Evolutionary conservation across 2,797 vertebrate species (phyloP).

Genomic region (Sebastes iracundus): DNA sequence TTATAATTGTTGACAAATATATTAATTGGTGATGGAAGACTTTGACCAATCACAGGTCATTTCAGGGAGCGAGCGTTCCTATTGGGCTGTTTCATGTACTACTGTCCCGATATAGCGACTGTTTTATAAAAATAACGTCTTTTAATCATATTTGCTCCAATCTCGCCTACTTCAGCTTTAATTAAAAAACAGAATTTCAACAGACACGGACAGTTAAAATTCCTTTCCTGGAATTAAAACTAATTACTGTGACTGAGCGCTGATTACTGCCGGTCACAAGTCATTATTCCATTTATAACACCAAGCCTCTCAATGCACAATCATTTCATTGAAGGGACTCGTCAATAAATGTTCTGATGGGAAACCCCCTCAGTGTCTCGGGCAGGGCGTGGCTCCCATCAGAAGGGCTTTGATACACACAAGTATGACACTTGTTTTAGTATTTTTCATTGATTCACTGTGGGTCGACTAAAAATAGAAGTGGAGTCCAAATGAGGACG

Average conservation of each 20-base stretch:
- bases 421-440: slow-evolving; percentile 1
- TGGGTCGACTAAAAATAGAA: background rate
- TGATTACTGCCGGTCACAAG: slow-evolving; percentile 35
- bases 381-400: slow-evolving; percentile 50
- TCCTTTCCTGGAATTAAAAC: slow-evolving; percentile 63
- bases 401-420: slow-evolving; percentile 72
- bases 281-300: slow-evolving; percentile 67
- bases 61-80: too few species aligned
- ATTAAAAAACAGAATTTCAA: background rate
- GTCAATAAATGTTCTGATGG: slow-evolving; percentile 72
- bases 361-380: slow-evolving; percentile 56
- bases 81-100: too few species aligned
- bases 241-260: slow-evolving; percentile 37
- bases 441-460: background rate
- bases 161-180: background rate
- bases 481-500: background rate
- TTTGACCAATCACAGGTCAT: too few species aligned
- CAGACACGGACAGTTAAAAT: background rate
- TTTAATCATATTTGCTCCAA: too few species aligned
- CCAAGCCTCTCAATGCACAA: slow-evolving; percentile 75
- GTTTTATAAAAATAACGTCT: too few species aligned
- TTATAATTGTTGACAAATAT: background rate
- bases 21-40: background rate
- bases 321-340: slow-evolving; percentile 76
- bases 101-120: too few species aligned